Conservation (phyloP, 2,113 vertebrate genomes). For the Aphyosemion australe region DNA sequence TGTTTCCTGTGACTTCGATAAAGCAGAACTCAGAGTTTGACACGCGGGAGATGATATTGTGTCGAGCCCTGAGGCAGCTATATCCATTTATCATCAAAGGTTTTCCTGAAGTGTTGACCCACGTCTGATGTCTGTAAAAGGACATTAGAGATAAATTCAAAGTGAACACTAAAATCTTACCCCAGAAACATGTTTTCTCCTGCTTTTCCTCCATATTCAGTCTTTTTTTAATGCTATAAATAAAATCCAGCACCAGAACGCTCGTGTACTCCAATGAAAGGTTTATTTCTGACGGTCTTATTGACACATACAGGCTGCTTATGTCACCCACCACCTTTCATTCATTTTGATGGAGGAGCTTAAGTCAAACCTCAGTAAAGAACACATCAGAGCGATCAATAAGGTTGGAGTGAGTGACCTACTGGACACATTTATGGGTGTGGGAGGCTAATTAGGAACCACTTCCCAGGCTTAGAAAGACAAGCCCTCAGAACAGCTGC, state of each 20-base stretch:
- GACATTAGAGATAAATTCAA: conserved; percentile 66
- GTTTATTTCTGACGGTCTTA: conserved; percentile 37
- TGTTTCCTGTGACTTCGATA: conserved; percentile 91
- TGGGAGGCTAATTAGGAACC: conserved; percentile 83
- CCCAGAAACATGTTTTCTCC: conserved; percentile 25
- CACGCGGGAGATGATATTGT: conserved; percentile 85
- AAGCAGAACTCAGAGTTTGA: conserved; percentile 80
- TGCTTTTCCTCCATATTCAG: conserved; percentile 31
- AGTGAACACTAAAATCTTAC: conserved; percentile 36
- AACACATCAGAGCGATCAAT: conserved; percentile 77
- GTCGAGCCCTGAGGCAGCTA: conserved; percentile 82
- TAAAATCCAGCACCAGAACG: not conserved
- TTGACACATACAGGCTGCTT: conserved; percentile 53
- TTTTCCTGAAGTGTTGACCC: conserved; percentile 70
- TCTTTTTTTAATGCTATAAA: not conserved
- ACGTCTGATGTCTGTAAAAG: conserved; percentile 62
- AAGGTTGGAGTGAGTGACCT: conserved; percentile 70
- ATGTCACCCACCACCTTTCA: conserved; percentile 57
- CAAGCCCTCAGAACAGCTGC: conserved; percentile 78
- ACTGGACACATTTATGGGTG: conserved; percentile 81
- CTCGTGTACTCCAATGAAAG: conserved; percentile 18
- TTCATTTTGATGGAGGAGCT: conserved; percentile 66
- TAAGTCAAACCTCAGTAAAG: conserved; percentile 63
- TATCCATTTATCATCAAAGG: conserved; percentile 77
- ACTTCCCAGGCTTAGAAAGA: conserved; percentile 80